A percentile compares a stretch with the other conserved stretches of the same genome.
Conservation (phyloP, 2,888 invertebrate species). For the Eucriotettix oculatus region DNA sequence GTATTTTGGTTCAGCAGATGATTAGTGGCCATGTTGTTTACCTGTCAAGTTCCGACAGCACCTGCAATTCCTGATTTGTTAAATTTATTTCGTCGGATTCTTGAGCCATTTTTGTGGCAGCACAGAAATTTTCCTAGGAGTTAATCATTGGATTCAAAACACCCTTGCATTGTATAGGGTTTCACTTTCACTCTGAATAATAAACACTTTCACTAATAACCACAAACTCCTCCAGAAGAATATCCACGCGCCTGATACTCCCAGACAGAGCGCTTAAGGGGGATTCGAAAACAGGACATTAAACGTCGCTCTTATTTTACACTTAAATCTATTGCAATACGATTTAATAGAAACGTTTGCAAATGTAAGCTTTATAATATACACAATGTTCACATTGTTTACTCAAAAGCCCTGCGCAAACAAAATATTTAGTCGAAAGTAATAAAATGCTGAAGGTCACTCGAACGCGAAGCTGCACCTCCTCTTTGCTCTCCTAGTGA, state of each 20-base stretch:
- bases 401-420: no score
- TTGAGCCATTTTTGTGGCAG: slow-evolving; percentile 24
- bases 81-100: slow-evolving; percentile 52
- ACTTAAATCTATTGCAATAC: neutral
- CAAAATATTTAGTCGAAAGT: no score
- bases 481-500: slow-evolving; percentile 1
- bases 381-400: no score
- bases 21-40: slow-evolving; percentile 22
- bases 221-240: slow-evolving; percentile 3
- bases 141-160: neutral
- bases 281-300: neutral
- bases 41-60: slow-evolving; percentile 79
- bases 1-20: neutral
- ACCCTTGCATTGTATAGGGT: slow-evolving; percentile 1
- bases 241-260: slow-evolving; percentile 6
- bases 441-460: slow-evolving; percentile 1
- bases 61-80: slow-evolving; percentile 70
- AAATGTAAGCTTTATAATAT: no score
- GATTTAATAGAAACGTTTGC: neutral
- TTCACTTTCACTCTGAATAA: slow-evolving; percentile 9
- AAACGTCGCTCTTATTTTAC: neutral
- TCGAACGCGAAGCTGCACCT: neutral
- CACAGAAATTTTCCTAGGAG: neutral
- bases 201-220: slow-evolving; percentile 8
- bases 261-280: slow-evolving; percentile 8